Evolutionary conservation across 2,797 vertebrate genomes (phyloP), one percentile per base, ranked within the genome.

Genomic region (Notolepis coatsorum): DNA sequence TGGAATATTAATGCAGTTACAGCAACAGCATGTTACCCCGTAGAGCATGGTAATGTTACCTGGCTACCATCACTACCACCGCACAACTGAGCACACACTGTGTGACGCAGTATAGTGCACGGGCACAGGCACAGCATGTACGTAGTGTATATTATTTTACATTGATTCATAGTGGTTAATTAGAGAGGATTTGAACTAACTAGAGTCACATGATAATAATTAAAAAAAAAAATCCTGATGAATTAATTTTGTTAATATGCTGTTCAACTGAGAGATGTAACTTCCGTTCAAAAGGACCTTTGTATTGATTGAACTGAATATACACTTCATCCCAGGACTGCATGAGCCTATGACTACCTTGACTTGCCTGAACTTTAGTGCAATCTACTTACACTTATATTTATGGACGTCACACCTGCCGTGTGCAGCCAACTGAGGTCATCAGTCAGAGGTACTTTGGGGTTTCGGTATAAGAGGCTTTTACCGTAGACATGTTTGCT

Each of bases 61-160:
- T 68, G 60, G 75, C 66, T 74, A 33, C 53, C 71, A 62, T 73
- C 69, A 68, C 73, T 73, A 82, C 72, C 64, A 74, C 60, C 68
- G 74, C 54, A 61, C 66, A 21, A 84, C 60, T 68, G 68, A 79
- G 73, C 58, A 68, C 71, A 66, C 63, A n/a, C n/a, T n/a, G n/a
- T 68, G 49, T 73, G 71, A 60, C 59, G 57, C 68, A 72, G 67
- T 77, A 54, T 78, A 66, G 67, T 81, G 77, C 79, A 82, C 55
- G 46, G n/a, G 45, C 80, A 82, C 55, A 43, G n/a, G 45, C 80
- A 71, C 80, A 77, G 87, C 88, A 92, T 89, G 87, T 81, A 74
- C 62, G 84, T 86, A 45, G 65, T 82, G 78, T 80, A 55, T 84
- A 74, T 72, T 81, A 65, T 84, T 91, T 81, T 65, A 77, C 68